Percentiles rank a stretch among this genome's conserved stretches.
Evolutionary conservation across 1,140 invertebrate species (phyloP).

Genomic region (Agrilus planipennis): DNA sequence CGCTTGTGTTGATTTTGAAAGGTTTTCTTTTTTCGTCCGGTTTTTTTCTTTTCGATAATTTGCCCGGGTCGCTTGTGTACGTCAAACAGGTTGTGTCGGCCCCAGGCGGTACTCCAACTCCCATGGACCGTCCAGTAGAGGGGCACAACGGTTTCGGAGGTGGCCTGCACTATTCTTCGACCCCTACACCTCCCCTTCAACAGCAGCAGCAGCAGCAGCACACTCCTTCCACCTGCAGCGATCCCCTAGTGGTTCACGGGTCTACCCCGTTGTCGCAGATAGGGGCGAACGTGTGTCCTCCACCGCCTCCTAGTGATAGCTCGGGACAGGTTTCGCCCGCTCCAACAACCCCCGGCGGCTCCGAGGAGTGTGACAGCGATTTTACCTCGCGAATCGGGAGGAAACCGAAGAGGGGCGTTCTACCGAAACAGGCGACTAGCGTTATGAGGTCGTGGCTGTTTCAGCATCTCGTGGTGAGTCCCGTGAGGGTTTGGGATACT

Average conservation of each 20-base stretch:
- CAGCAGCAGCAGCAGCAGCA: slow-evolving; percentile 22
- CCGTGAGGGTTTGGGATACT: background rate
- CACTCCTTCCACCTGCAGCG: slow-evolving; percentile 13
- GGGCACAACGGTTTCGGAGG: slow-evolving; percentile 27
- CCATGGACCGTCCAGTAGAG: slow-evolving; percentile 29
- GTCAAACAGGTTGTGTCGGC: slow-evolving; percentile 11
- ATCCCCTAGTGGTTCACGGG: slow-evolving; percentile 49
- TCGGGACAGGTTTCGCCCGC: slow-evolving; percentile 38
- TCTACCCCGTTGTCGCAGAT: slow-evolving; percentile 76
- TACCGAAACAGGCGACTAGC: slow-evolving; percentile 85
- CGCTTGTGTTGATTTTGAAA: no score
- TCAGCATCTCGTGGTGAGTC: slow-evolving; percentile 79
- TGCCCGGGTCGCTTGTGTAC: background rate
- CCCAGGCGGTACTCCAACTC: slow-evolving; percentile 20
- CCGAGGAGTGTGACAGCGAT: slow-evolving; percentile 55
- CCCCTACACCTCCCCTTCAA: slow-evolving; percentile 28
- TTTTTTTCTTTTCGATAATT: slow-evolving; percentile 1
- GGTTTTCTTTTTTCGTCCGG: no score
- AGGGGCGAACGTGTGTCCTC: slow-evolving; percentile 46
- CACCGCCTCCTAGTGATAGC: slow-evolving; percentile 24
- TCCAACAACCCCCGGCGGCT: slow-evolving; percentile 43
- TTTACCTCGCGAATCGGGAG: slow-evolving; percentile 36
- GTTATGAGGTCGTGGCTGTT: slow-evolving; percentile 89
- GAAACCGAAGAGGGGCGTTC: slow-evolving; percentile 65
- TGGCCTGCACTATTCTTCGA: slow-evolving; percentile 29